Base-by-base conservation (phyloP, 2,888 invertebrate species). In the Drosophila macrospina region DNA sequence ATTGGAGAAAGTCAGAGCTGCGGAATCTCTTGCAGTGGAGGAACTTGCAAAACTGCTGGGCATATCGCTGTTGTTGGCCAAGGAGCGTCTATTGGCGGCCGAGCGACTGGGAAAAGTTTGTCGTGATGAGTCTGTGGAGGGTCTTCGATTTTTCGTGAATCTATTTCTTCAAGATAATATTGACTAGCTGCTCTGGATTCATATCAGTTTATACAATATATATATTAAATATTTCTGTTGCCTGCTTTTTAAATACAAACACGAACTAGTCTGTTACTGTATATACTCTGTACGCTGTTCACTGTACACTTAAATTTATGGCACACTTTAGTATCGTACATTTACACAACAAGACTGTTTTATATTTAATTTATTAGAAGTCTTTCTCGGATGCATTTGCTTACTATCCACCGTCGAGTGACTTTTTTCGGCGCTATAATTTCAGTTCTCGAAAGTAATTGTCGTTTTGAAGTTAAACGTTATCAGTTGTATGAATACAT, bases 101-200 rank as follows among this genome's bases (percentile, higher is more conserved):
- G 99, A 99, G 92, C 95, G 95, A 69, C 93, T 94, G 80, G 99
- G 98, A 0, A 94, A 95, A 86, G 95, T 97, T 2, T 99, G 99
- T 90, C 94, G 99, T 61, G 99, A 99, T 92, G 99, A 99, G 91
- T 96, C 97, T 0, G 96, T 98, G 61, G 98, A 99, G 93, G 99
- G 99, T 7, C 93, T 99, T 39, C 94, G 96, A 64, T 99, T 99
- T 93, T 99, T 97, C 93, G 96, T 97, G 0, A 99, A 99, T 93
- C 92, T 95, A 64, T 97, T 99, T 92, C 92, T 97, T 11, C 28
- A 55, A 1, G 81, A 76, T 20, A 62, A 71, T 36, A 63, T 55
- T 42, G 59, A 65, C 16, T 80, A 74, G 15, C 13, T 47, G 41
- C 24, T 30, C 16, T 56, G 36, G 11, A 5, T 41, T n/a, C 51